A percentile compares a stretch with the other conserved stretches of the same genome.
phyloP scores from a whole-genome alignment of 2,797 vertebrate species.

The Myotis findleyi region DNA sequence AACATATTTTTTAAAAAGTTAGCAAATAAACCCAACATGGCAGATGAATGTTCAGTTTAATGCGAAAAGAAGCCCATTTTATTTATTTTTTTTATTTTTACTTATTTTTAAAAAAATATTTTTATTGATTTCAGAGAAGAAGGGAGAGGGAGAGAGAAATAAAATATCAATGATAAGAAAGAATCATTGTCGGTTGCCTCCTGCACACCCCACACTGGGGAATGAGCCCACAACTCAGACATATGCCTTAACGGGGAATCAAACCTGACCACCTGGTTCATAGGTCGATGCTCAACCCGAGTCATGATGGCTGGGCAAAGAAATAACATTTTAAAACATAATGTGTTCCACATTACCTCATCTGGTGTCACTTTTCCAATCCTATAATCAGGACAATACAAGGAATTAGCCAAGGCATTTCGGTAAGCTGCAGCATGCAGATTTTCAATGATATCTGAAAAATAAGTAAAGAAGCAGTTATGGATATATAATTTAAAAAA shows the following conservation, averaged over 20 bases:
- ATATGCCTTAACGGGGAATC: too few relatives aligned
- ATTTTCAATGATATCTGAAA: constrained; percentile 92
- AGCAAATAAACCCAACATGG: background rate
- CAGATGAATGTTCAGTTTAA: background rate
- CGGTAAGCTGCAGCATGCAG: constrained; percentile 95
- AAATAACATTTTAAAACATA: background rate
- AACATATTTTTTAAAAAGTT: background rate
- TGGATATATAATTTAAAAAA: background rate
- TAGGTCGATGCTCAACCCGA: too few relatives aligned
- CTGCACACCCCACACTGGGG: too few relatives aligned
- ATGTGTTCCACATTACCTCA: constrained; percentile 87
- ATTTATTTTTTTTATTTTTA: too few relatives aligned
- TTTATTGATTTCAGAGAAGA: too few relatives aligned
- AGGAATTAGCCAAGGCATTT: constrained; percentile 94
- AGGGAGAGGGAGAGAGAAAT: too few relatives aligned
- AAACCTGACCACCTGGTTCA: too few relatives aligned
- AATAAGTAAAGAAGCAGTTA: constrained; percentile 20
- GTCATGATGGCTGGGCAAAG: background rate
- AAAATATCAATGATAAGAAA: too few relatives aligned
- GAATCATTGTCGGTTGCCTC: too few relatives aligned
- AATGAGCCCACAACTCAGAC: too few relatives aligned
- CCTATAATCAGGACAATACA: constrained; percentile 96
- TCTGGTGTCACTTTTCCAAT: constrained; percentile 93
- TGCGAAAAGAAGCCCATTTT: background rate
- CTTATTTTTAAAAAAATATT: too few relatives aligned